Evolutionary conservation across 2,797 vertebrate species (phyloP).

Genomic region (Gallinago solitaria): DNA sequence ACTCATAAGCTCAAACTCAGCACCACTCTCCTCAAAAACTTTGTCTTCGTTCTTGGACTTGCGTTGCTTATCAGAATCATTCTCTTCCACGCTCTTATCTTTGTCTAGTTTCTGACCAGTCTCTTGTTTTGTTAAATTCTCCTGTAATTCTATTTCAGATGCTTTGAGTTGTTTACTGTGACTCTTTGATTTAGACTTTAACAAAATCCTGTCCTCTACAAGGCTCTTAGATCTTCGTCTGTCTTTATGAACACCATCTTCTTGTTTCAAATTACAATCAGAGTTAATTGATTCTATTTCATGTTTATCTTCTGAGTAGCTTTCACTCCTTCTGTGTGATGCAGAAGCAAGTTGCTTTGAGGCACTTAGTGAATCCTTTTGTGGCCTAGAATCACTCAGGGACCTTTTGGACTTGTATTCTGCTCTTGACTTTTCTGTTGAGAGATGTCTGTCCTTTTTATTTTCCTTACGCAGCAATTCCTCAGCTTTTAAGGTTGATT

Average conservation of each 20-base stretch:
- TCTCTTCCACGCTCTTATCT: slow-evolving; percentile 71
- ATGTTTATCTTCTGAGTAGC: slow-evolving; percentile 86
- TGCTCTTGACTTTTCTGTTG: slow-evolving; percentile 76
- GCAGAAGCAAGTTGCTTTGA: slow-evolving; percentile 66
- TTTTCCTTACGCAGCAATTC: slow-evolving; percentile 79
- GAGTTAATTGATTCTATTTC: slow-evolving; percentile 79
- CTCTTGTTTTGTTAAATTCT: slow-evolving; percentile 59
- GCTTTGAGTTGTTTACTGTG: slow-evolving; percentile 79
- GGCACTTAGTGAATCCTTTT: slow-evolving; percentile 79
- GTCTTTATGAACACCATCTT: slow-evolving; percentile 85
- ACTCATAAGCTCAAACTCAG: slow-evolving; percentile 34
- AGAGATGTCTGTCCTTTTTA: slow-evolving; percentile 79
- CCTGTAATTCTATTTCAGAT: slow-evolving; percentile 79
- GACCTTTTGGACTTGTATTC: slow-evolving; percentile 82
- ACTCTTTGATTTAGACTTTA: slow-evolving; percentile 83
- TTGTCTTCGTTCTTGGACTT: slow-evolving; percentile 83
- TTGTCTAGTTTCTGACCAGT: slow-evolving; percentile 79
- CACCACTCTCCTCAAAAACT: slow-evolving; percentile 50
- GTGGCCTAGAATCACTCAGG: slow-evolving; percentile 83
- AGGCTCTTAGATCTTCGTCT: slow-evolving; percentile 84
- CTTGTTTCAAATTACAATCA: slow-evolving; percentile 82
- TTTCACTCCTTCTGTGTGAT: slow-evolving; percentile 75
- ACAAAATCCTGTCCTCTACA: slow-evolving; percentile 78
- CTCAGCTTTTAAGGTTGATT: slow-evolving; percentile 77
- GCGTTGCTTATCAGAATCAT: slow-evolving; percentile 82